Percentiles rank a stretch among this genome's conserved stretches.
phyloP scores from a whole-genome alignment of 2,888 invertebrate genomes.

The Lapara coniferarum region DNA sequence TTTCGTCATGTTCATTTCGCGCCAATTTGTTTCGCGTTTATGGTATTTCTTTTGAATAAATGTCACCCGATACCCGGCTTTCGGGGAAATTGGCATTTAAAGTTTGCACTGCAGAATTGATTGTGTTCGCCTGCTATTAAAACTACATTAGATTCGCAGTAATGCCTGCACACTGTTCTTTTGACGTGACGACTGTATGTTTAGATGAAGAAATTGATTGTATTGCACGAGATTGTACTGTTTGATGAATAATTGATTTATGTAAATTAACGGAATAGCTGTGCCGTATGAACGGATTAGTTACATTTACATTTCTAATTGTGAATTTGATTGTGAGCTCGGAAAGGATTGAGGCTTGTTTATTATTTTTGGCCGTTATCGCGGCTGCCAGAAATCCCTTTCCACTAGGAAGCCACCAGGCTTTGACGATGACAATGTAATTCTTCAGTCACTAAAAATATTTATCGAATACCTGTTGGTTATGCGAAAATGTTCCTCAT shows the following conservation, averaged over 20 bases:
- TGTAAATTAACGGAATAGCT: constrained; percentile 26
- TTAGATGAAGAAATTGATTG: constrained; percentile 10
- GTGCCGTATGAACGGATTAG: constrained; percentile 19
- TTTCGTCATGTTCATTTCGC: constrained; percentile 44
- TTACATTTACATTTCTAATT: constrained; percentile 20
- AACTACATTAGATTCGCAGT: constrained; percentile 52
- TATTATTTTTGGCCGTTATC: neutral
- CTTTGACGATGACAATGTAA: too few relatives aligned
- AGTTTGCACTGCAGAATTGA: constrained; percentile 41
- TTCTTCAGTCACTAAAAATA: too few relatives aligned
- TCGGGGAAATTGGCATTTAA: constrained; percentile 11
- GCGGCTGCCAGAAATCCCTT: neutral
- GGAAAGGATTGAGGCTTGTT: neutral
- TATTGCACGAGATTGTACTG: constrained; percentile 16
- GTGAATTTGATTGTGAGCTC: neutral
- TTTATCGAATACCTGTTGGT: too few relatives aligned
- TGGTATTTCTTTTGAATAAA: constrained; percentile 31
- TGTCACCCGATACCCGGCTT: constrained; percentile 24
- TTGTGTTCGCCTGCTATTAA: constrained; percentile 52
- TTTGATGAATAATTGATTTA: constrained; percentile 25
- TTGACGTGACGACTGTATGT: neutral
- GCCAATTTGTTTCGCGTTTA: constrained; percentile 48
- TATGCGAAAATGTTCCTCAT: too few relatives aligned
- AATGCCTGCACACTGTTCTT: constrained; percentile 36
- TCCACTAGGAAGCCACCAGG: too few relatives aligned